These are phyloP conservation scores for Eptatretus burgeri DNA, from an alignment of 2,113 vertebrate species.

Conservation along the genomic window DNA sequence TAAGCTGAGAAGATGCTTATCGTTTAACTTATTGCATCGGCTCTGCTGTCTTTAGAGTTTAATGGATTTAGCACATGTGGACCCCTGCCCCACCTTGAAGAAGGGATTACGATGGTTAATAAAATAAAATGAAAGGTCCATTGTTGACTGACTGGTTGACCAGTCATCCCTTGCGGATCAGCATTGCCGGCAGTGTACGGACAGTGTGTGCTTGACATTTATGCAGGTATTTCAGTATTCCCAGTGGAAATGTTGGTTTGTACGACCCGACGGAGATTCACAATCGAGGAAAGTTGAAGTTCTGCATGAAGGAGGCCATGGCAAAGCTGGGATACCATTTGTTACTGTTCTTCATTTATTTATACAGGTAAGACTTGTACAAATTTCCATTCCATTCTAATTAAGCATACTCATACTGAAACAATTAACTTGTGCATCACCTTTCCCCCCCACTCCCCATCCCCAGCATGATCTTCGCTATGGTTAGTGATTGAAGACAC, in stretches of 20 bases:
- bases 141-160: no score
- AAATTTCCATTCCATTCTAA: neutral
- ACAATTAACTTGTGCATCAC: neutral
- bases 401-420: slow-evolving; percentile 5
- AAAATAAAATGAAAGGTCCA: neutral
- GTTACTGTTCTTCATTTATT: slow-evolving; percentile 94
- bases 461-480: slow-evolving; percentile 80
- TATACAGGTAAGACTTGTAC: slow-evolving; percentile 50
- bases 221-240: slow-evolving; percentile 53
- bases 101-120: neutral
- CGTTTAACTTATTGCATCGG: no score
- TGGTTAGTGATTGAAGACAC: slow-evolving; percentile 63
- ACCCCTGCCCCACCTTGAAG: no score
- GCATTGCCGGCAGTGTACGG: no score
- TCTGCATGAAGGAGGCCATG: slow-evolving; percentile 97
- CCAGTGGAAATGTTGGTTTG: slow-evolving; percentile 86
- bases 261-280: slow-evolving; percentile 97
- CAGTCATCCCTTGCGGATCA: no score
- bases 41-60: no score
- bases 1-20: no score
- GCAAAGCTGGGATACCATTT: slow-evolving; percentile 90
- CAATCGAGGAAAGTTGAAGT: slow-evolving; percentile 76
- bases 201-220: no score
- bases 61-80: no score
- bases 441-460: slow-evolving; percentile 13